Conservation (phyloP, 2,797 vertebrate genomes). For the Lacerta agilis region DNA sequence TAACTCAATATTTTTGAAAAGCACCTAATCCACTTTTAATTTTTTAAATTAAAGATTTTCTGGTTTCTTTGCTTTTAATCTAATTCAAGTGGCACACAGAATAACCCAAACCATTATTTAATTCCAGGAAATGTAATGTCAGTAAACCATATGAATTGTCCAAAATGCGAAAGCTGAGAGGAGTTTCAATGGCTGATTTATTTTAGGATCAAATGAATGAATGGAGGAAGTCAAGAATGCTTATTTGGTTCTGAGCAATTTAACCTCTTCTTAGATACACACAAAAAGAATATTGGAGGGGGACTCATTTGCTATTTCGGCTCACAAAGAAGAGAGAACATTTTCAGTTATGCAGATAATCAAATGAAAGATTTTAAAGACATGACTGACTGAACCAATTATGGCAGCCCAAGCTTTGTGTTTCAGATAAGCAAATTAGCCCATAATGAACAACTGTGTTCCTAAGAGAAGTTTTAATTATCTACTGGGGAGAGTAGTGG, state of each 20-base stretch:
- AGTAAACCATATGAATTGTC: slow-evolving; percentile 28
- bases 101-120: slow-evolving; percentile 26
- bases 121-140: slow-evolving; percentile 21
- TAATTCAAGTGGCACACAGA: slow-evolving; percentile 11
- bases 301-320: neutral
- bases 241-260: slow-evolving; percentile 52
- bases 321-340: slow-evolving; percentile 43
- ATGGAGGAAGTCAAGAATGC: slow-evolving; percentile 29
- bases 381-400: slow-evolving; percentile 49
- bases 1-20: slow-evolving; percentile 25
- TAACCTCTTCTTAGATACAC: slow-evolving; percentile 39
- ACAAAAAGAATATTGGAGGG: slow-evolving; percentile 34
- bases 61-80: slow-evolving; percentile 36
- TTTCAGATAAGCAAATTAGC: slow-evolving; percentile 54
- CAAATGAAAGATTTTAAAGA: slow-evolving; percentile 58
- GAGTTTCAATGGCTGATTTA: slow-evolving; percentile 28
- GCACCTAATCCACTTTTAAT: neutral
- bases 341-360: slow-evolving; percentile 52
- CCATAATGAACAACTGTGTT: slow-evolving; percentile 53
- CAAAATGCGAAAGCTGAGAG: slow-evolving; percentile 44
- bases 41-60: slow-evolving; percentile 9
- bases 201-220: slow-evolving; percentile 39
- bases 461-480: slow-evolving; percentile 51
- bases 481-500: slow-evolving; percentile 28
- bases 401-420: slow-evolving; percentile 41